phyloP scores from a whole-genome alignment of 2,797 vertebrate genomes.

The Haliaeetus vocifer region DNA sequence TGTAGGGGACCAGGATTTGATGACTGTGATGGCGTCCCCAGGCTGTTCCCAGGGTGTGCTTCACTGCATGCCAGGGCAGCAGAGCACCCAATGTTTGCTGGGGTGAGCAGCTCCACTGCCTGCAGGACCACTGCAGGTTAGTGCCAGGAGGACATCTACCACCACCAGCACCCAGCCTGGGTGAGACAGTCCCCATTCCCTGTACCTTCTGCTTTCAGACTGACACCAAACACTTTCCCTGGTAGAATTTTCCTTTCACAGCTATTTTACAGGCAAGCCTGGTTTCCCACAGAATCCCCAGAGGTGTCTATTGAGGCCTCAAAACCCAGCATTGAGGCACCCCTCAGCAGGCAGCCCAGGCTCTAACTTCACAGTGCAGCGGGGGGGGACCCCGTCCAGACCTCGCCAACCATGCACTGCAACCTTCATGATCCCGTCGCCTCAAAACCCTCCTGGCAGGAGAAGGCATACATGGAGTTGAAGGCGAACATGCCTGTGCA shows the following conservation, averaged over 20 bases:
- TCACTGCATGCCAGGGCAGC: neutral
- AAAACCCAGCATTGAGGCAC: neutral
- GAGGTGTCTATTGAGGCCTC: neutral
- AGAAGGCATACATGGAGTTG: neutral
- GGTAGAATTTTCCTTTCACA: neutral
- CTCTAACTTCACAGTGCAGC: neutral
- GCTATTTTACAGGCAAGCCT: neutral
- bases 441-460: neutral
- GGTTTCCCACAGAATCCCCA: neutral
- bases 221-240: neutral
- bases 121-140: neutral
- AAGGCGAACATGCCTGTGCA: rapidly evolving
- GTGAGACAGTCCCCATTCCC: neutral
- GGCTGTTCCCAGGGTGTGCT: neutral
- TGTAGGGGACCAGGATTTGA: neutral
- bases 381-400: neutral
- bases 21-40: neutral
- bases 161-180: neutral
- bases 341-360: neutral
- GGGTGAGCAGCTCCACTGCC: neutral
- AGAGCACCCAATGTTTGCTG: neutral
- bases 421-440: rapidly evolving
- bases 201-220: neutral
- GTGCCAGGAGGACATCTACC: neutral
- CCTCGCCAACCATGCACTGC: rapidly evolving